Evolutionary conservation across 2,888 invertebrate species (phyloP), one percentile per base, ranked within the genome.

Genomic region (Melinopterus prodromus): DNA sequence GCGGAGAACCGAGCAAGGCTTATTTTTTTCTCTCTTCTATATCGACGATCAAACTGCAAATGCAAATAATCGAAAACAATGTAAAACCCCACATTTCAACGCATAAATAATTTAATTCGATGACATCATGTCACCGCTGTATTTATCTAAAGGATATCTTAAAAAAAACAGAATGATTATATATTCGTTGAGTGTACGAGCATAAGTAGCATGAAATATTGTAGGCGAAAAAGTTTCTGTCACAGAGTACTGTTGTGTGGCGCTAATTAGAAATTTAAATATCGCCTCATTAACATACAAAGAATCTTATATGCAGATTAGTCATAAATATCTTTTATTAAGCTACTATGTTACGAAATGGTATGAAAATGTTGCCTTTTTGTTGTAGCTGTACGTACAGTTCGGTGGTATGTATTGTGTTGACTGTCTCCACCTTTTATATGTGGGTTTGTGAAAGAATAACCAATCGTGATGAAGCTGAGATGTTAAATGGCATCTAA

Each of bases 261-360:
- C 53, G 53, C 53, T 16, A 53, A 76, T 76, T 76, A 76, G 69
- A 76, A 76, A 76, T 76, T 76, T 69, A 76, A 76, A 76, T 53
- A 53, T 7, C 16, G 37, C 15, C 2, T 53, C 16, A 76, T 76
- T 76, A 76, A 76, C 76, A 76, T 76, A 76, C 76, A 76, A 76
- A 76, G 76, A 76, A 76, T 76, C 69, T 38, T 38, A 35, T 75
- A 35, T 53, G 53, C 53, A 53, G 53, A 53, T 53, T 53, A 53
- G 53, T 53, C 53, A 53, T 53, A 53, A 53, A 53, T 53, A 53
- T 53, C 9, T 53, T 53, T 53, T 53, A 53, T 53, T 53, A 53
- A 53, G 53, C 53, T 53, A 53, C 53, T 53, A 53, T 53, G 53
- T 53, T 53, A 53, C 53, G 53, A 53, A 53, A 53, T 12, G 53